Evolutionary conservation across 1,140 invertebrate genomes (phyloP), one percentile per base, ranked within the genome.

Genomic region (Dendrolimus punctatus): DNA sequence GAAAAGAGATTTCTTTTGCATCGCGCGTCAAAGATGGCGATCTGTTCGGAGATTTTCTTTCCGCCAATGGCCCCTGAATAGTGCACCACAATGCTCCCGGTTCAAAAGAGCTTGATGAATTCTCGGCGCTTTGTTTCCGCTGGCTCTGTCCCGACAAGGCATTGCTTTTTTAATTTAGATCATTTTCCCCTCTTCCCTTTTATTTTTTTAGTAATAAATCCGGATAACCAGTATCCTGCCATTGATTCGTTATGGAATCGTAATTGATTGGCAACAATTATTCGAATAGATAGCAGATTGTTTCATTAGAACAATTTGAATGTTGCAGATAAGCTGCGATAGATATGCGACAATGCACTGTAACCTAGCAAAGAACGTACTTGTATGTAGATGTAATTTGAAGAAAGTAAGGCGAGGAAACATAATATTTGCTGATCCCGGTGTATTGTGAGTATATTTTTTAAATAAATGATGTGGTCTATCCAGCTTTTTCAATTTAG

Each of bases 31-130:
- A 85, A 85, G 81, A 77, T 80, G 77, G 80, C 78, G 78, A 83
- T 81, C 76, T 73, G 68, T 64, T 71, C 72, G 68, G 75, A 81
- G 78, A 76, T 85, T 83, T 83, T 79, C 80, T 79, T 80, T 77
- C 75, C 76, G 69, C 70, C 71, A 68, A 81, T 81, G 76, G 77
- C 77, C 75, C 70, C 67, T 80, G 80, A 81, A 77, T 79, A 67
- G 69, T 71, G 73, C 68, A 74, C 78, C 78, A 85, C 79, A 82
- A 80, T 82, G 68, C 70, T 60, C 60, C 59, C 68, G 71, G 81
- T 83, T 85, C 81, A 85, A 85, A 85, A 85, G 80, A 80, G 78
- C 76, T 76, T 85, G 78, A 83, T 83, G 81, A 85, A 83, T 85
- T 79, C 72, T 66, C 65, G 67, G 65, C 62, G 69, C 79, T 81